Conservation (phyloP, 2,888 invertebrate species). For the Clivina fossor region DNA sequence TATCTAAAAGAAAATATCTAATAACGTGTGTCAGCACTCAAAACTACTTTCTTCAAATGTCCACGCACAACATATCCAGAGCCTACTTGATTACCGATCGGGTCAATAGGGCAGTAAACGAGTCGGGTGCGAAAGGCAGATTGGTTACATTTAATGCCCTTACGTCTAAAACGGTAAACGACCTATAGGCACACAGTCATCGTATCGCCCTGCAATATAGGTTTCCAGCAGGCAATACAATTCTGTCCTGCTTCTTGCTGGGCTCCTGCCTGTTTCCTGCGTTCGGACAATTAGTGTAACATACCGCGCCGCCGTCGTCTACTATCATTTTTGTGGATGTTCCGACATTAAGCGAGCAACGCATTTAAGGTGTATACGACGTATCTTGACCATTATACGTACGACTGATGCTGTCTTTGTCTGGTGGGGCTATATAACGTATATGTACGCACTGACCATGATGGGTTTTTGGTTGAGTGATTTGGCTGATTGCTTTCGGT, state of each 20-base stretch:
- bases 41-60: constrained; percentile 8
- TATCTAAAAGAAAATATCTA: too few relatives aligned
- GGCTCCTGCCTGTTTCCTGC: too few relatives aligned
- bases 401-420: too few relatives aligned
- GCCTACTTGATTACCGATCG: constrained; percentile 29
- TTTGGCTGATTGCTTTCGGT: constrained; percentile 5
- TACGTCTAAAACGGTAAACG: neutral
- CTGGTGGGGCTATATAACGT: constrained; percentile 12
- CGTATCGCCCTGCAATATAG: neutral
- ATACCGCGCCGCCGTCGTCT: constrained; percentile 11
- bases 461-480: neutral
- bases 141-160: constrained; percentile 30
- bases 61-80: constrained; percentile 3
- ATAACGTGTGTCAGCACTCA: too few relatives aligned
- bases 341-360: constrained; percentile 20
- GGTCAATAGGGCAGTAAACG: constrained; percentile 32
- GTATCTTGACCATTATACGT: too few relatives aligned
- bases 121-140: constrained; percentile 26
- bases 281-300: constrained; percentile 24
- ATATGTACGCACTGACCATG: neutral
- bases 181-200: neutral
- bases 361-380: too few relatives aligned
- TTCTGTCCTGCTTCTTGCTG: too few relatives aligned
- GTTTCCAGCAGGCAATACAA: constrained; percentile 12
- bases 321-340: constrained; percentile 22